Percentiles rank a stretch among this genome's conserved stretches.
phyloP scores from a whole-genome alignment of 2,797 vertebrate species.

The Mormyrus hasselquistii region DNA sequence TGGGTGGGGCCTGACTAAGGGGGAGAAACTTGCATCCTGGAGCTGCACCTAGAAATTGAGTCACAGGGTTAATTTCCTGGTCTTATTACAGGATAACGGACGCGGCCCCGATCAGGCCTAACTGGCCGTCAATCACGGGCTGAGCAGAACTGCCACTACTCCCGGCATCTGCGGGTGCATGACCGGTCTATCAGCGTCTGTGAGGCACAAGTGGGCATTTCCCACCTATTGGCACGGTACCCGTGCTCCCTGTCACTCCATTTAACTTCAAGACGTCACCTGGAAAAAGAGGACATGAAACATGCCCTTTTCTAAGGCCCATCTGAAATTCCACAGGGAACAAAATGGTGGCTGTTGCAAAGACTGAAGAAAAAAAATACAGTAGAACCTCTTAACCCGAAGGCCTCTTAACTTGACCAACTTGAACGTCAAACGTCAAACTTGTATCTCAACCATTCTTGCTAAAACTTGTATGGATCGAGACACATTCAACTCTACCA shows the following conservation, averaged over 20 bases:
- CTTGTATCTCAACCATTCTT: not conserved
- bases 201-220: slow-evolving; percentile 33
- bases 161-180: slow-evolving; percentile 26
- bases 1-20: not conserved
- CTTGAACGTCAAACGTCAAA: not conserved
- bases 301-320: not conserved
- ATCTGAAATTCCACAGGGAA: not conserved
- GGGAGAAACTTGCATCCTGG: not conserved
- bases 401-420: not conserved
- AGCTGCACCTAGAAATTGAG: not conserved
- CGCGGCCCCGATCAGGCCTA: slow-evolving; percentile 18
- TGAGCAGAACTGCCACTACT: slow-evolving; percentile 32
- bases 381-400: not conserved
- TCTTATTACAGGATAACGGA: slow-evolving; percentile 36
- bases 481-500: no score
- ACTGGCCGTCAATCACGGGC: slow-evolving; percentile 45
- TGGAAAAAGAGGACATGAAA: not conserved
- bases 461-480: not conserved
- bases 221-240: not conserved
- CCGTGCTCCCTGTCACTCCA: slow-evolving; percentile 29
- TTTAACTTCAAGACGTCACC: not conserved
- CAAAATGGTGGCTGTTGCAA: not conserved
- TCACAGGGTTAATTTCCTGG: not conserved
- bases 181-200: slow-evolving; percentile 29
- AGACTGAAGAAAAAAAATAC: not conserved